These are phyloP conservation scores for Pelodiscus sinensis DNA, from an alignment of 2,113 vertebrate species.

Conservation along the genomic window DNA sequence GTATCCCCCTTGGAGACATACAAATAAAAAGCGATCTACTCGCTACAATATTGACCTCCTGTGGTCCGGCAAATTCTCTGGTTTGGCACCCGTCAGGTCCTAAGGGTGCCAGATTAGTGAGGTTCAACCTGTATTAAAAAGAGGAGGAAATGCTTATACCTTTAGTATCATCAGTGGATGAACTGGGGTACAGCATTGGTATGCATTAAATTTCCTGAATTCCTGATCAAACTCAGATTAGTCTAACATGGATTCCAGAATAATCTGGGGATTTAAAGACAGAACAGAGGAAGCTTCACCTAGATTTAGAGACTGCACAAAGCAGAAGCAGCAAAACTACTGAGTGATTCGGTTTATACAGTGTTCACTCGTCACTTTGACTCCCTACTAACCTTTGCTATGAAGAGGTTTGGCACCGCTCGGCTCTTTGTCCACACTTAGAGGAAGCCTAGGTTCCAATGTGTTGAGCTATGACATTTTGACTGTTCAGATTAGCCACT, in stretches of 20 bases:
- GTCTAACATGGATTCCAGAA: neutral
- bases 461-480: neutral
- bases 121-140: neutral
- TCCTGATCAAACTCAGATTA: neutral
- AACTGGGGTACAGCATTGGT: neutral
- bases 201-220: neutral
- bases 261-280: rapidly evolving
- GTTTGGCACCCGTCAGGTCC: too few species aligned
- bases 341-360: rapidly evolving
- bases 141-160: neutral
- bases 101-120: too few species aligned
- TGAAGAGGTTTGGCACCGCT: neutral
- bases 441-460: neutral
- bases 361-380: neutral
- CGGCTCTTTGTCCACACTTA: rapidly evolving
- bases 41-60: too few species aligned
- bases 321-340: neutral
- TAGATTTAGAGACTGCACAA: neutral
- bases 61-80: too few species aligned
- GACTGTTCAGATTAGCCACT: neutral
- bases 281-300: neutral
- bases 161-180: rapidly evolving
- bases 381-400: neutral
- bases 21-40: too few species aligned
- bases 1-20: too few species aligned